A percentile compares a stretch with the other conserved stretches of the same genome.
These are phyloP conservation scores for Gavialis gangeticus DNA, from an alignment of 2,113 vertebrate genomes.

Conservation along the genomic window DNA sequence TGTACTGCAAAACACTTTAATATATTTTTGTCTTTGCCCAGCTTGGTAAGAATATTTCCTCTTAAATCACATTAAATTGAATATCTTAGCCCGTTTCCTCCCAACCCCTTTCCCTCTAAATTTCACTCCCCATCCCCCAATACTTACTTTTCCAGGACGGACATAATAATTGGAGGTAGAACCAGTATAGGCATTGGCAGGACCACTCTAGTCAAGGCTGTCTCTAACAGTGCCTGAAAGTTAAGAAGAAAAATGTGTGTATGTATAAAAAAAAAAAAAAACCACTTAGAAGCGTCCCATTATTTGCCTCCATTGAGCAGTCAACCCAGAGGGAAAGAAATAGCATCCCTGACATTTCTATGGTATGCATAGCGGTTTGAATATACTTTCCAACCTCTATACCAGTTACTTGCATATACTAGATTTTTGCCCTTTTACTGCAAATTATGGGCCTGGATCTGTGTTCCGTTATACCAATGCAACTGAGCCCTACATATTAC, in stretches of 20 bases:
- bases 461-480: background rate
- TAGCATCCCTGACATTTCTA: background rate
- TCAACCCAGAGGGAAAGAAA: accelerated
- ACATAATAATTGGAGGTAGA: conserved; percentile 92
- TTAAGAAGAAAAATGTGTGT: background rate
- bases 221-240: conserved; percentile 92
- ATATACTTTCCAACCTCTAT: background rate
- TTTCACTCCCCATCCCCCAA: accelerated
- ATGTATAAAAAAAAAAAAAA: background rate
- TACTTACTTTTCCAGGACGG: conserved; percentile 92
- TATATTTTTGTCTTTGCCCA: background rate
- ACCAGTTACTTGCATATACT: background rate
- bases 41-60: background rate
- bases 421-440: accelerated
- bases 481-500: conserved; percentile 46
- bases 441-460: background rate
- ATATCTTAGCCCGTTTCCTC: background rate
- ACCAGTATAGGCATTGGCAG: conserved; percentile 95
- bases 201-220: conserved; percentile 90
- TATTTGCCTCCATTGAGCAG: background rate
- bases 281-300: background rate
- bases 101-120: background rate
- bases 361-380: accelerated
- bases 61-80: background rate
- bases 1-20: background rate